Conservation (phyloP, 2,888 invertebrate genomes). For the Latrodectus hesperus region DNA sequence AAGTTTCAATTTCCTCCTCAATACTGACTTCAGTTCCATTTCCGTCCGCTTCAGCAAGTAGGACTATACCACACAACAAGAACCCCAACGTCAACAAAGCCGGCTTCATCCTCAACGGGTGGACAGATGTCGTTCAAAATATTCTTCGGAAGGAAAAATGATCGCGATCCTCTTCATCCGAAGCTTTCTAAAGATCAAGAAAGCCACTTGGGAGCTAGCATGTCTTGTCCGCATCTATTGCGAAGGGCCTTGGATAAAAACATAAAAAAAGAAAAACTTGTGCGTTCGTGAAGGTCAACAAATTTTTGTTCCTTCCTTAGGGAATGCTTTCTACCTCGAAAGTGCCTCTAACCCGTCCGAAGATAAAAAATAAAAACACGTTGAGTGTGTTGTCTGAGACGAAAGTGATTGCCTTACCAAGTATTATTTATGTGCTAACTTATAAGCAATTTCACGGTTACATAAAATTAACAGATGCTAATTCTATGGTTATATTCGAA, state of each 20-base stretch:
- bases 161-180: not conserved
- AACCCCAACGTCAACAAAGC: not conserved
- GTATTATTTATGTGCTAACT: not conserved
- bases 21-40: conserved; percentile 9
- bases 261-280: not conserved
- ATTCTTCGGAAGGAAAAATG: not conserved
- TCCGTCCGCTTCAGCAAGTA: not conserved
- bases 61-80: not conserved
- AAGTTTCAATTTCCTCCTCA: conserved; percentile 29
- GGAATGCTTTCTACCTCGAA: conserved; percentile 20
- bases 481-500: not conserved
- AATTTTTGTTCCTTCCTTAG: conserved; percentile 23
- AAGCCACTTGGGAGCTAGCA: no score
- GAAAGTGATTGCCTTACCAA: not conserved
- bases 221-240: no score
- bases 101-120: not conserved
- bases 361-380: not conserved
- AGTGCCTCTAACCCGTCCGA: conserved; percentile 38
- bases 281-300: conserved; percentile 21
- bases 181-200: no score
- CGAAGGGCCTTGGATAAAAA: not conserved
- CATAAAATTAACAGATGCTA: not conserved
- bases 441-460: not conserved
- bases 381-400: not conserved
- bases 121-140: no score